Evolutionary conservation across 2,797 vertebrate species (phyloP).

Genomic region (Spinus olivaceus): DNA sequence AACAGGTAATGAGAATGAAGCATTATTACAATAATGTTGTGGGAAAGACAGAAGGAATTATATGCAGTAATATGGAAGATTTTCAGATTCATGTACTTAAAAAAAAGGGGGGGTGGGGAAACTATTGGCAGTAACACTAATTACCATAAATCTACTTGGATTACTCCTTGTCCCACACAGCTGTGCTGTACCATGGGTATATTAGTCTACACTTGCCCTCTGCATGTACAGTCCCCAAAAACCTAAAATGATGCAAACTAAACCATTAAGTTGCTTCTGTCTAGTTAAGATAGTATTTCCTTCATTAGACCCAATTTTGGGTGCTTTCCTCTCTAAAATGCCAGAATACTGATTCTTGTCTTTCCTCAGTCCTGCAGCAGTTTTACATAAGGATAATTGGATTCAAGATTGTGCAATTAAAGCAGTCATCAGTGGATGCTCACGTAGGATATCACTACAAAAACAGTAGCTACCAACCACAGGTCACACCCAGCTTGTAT

Average conservation of each 20-base stretch:
- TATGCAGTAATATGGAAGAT: not conserved
- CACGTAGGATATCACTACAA: conserved; percentile 7
- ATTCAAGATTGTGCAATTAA: conserved; percentile 17
- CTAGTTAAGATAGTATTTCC: not conserved
- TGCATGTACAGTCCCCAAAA: not conserved
- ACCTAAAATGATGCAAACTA: not conserved
- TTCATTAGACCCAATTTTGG: not conserved
- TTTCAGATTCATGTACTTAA: not conserved
- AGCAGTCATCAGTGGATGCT: not conserved
- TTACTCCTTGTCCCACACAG: not conserved
- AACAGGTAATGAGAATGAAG: not conserved
- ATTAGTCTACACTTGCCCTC: not conserved
- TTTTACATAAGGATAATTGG: conserved; percentile 23
- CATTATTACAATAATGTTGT: not conserved
- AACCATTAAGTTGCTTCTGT: not conserved
- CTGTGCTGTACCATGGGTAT: accelerated
- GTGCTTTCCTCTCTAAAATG: not conserved
- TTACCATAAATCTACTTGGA: not conserved
- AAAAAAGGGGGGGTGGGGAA: accelerated
- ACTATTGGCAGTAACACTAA: not conserved
- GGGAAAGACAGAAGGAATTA: not conserved
- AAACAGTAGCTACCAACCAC: conserved; percentile 18
- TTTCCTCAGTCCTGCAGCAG: not conserved
- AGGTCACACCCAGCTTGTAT: conserved; percentile 49
- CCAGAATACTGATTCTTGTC: not conserved